phyloP scores from a whole-genome alignment of 2,113 vertebrate species.

The Apteryx owenii region DNA sequence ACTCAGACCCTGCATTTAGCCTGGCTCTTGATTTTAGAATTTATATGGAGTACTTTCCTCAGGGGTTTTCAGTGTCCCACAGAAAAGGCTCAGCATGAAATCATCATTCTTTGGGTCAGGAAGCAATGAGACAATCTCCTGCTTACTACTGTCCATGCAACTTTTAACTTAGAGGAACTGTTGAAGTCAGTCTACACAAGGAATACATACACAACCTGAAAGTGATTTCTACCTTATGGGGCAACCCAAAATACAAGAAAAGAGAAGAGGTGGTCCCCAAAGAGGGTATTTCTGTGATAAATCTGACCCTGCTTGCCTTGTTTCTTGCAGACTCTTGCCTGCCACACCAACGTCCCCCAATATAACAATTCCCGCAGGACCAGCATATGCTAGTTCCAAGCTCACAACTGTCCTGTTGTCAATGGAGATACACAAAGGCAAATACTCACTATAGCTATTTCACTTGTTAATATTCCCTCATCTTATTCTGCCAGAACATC shows the following conservation, averaged over 20 bases:
- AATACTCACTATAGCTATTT: not conserved
- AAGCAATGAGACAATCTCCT: not conserved
- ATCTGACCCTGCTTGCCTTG: not conserved
- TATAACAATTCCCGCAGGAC: not conserved
- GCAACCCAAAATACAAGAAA: not conserved
- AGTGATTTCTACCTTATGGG: not conserved
- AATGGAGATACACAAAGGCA: not conserved
- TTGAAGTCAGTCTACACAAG: not conserved
- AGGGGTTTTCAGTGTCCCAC: not conserved
- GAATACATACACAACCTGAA: not conserved
- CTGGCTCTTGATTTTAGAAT: not conserved
- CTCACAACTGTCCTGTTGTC: not conserved
- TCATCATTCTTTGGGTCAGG: not conserved
- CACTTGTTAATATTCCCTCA: not conserved
- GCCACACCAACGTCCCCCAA: not conserved
- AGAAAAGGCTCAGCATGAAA: not conserved
- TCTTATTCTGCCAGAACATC: not conserved
- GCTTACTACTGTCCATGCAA: not conserved
- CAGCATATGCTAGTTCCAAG: not conserved
- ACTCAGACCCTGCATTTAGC: not conserved
- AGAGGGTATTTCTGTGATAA: not conserved
- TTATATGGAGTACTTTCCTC: not conserved
- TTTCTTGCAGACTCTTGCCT: not conserved
- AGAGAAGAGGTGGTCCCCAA: not conserved
- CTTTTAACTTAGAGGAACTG: not conserved